A percentile compares a stretch with the other conserved stretches of the same genome.
Evolutionary conservation across 64 coral and sea anemone species (phyloP).

Genomic region (Montipora cactus): DNA sequence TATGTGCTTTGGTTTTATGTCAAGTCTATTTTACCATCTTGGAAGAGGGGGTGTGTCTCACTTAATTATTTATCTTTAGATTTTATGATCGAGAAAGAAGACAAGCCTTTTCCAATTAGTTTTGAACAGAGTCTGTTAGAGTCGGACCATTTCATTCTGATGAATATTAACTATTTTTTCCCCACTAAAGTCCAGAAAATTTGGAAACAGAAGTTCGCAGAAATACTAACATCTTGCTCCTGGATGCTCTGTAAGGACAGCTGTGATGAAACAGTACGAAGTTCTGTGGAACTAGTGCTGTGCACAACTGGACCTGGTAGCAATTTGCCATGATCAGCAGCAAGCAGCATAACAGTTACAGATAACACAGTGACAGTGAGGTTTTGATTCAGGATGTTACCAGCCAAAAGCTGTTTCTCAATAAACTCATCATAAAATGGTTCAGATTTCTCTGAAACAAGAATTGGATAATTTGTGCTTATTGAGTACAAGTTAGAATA

Average conservation of each 20-base stretch:
- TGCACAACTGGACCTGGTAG: not conserved
- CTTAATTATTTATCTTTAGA: too few relatives aligned
- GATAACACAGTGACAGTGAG: conserved; percentile 73
- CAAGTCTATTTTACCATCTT: too few relatives aligned
- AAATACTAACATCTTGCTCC: conserved; percentile 17
- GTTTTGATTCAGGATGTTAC: conserved; percentile 81
- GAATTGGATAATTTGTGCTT: not conserved
- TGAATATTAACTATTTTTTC: not conserved
- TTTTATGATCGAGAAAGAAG: too few relatives aligned
- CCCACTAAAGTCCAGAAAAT: not conserved
- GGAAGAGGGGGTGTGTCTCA: too few relatives aligned
- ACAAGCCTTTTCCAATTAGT: too few relatives aligned
- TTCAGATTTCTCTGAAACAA: conserved; percentile 78
- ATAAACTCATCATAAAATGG: conserved; percentile 98
- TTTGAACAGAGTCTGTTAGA: too few relatives aligned
- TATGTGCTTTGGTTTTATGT: too few relatives aligned
- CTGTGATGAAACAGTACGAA: conserved; percentile 38
- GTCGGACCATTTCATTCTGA: too few relatives aligned
- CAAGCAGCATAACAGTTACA: conserved; percentile 56
- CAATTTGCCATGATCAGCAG: conserved; percentile 73
- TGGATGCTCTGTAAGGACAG: conserved; percentile 30
- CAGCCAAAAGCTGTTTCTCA: conserved; percentile 91
- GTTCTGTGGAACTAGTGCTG: not conserved
- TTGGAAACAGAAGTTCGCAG: not conserved
- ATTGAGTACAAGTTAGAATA: too few relatives aligned